Conservation (phyloP, 2,797 vertebrate genomes). For the Sarcoramphus papa region DNA sequence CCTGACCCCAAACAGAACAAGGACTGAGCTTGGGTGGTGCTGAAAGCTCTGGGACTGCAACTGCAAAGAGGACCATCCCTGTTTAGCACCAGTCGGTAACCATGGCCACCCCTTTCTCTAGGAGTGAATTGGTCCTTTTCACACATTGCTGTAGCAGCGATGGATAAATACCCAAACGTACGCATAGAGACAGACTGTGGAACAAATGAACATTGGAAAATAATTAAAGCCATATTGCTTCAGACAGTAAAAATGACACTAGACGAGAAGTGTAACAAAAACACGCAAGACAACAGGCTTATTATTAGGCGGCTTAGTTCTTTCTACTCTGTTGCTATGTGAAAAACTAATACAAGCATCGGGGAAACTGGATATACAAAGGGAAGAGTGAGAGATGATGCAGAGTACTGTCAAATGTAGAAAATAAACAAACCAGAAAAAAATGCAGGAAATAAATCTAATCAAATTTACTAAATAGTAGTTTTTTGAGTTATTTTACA, state of each 20-base stretch:
- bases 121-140: not conserved
- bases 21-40: not conserved
- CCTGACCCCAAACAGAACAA: not conserved
- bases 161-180: not conserved
- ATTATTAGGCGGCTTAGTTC: not conserved
- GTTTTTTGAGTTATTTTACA: not conserved
- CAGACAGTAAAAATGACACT: conserved; percentile 10
- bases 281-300: not conserved
- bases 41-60: not conserved
- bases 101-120: not conserved
- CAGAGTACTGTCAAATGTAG: not conserved
- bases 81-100: not conserved
- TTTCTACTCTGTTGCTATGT: not conserved
- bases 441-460: not conserved
- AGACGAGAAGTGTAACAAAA: not conserved
- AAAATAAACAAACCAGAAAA: not conserved
- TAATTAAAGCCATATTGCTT: conserved; percentile 21
- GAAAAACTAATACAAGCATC: not conserved
- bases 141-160: not conserved
- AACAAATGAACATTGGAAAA: conserved; percentile 34
- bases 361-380: not conserved
- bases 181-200: not conserved
- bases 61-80: not conserved
- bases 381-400: not conserved
- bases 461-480: not conserved